Percentiles rank a stretch among this genome's conserved stretches.
phyloP scores from a whole-genome alignment of 2,797 vertebrate species.

The Tiaroga cobitis region DNA sequence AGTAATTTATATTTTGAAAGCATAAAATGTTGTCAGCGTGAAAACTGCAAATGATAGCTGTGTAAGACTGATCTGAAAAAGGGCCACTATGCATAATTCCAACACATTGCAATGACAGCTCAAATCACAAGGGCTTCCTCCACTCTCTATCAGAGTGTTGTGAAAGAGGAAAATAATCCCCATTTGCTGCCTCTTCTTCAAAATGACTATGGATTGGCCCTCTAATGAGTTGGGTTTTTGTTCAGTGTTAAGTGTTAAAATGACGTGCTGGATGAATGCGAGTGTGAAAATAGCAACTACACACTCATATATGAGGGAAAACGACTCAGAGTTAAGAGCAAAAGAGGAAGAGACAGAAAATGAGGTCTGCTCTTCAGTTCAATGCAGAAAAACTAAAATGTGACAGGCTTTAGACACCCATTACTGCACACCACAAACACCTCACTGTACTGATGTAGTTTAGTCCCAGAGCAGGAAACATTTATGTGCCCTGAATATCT shows the following conservation, averaged over 20 bases:
- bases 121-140: conserved; percentile 11
- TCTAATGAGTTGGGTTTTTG: conserved; percentile 7
- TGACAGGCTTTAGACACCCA: background rate
- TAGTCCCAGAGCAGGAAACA: background rate
- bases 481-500: background rate
- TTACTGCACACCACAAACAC: conserved; percentile 6
- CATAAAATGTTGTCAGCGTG: background rate
- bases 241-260: conserved; percentile 24
- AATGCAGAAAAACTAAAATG: background rate
- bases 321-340: background rate
- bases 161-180: conserved; percentile 5
- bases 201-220: conserved; percentile 41
- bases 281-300: conserved; percentile 29
- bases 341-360: conserved; percentile 11
- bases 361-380: conserved; percentile 16
- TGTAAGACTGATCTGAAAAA: background rate
- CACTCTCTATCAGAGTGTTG: conserved; percentile 3
- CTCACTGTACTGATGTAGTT: background rate
- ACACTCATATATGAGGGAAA: background rate
- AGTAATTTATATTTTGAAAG: background rate
- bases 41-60: conserved; percentile 6
- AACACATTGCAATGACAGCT: background rate
- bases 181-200: conserved; percentile 33
- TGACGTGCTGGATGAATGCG: background rate
- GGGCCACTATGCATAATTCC: conserved; percentile 5